Conservation (phyloP, 2,113 vertebrate species). For the Myrmophylax atrothorax region DNA sequence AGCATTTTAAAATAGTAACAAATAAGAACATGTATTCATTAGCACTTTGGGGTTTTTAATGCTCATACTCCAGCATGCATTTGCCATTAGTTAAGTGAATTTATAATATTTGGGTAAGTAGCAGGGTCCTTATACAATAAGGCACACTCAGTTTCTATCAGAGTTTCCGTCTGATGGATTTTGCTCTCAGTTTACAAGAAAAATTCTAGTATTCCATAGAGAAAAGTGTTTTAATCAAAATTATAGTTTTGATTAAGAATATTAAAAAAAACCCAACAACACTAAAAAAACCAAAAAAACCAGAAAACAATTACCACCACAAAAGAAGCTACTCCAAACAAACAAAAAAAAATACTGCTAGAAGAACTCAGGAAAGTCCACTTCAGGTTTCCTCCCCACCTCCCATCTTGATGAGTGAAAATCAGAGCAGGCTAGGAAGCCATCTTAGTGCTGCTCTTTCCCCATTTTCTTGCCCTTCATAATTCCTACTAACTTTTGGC, state of each 20-base stretch:
- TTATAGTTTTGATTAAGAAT: background rate
- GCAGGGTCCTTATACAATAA: background rate
- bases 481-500: background rate
- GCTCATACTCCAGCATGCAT: background rate
- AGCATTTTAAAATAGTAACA: background rate
- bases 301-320: fast-evolving
- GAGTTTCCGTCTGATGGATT: background rate
- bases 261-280: background rate
- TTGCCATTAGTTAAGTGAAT: background rate
- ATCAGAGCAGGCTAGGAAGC: background rate
- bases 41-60: background rate
- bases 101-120: background rate
- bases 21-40: background rate
- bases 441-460: background rate
- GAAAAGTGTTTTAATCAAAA: background rate
- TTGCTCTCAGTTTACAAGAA: background rate
- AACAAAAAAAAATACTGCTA: background rate
- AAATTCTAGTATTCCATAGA: background rate
- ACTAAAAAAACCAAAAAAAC: background rate
- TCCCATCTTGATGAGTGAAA: background rate
- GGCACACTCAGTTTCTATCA: background rate
- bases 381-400: background rate
- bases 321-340: background rate
- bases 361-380: background rate
- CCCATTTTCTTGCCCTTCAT: background rate